Conservation (phyloP, 23 tunicate genomes). For the Halocynthia aurantium region DNA sequence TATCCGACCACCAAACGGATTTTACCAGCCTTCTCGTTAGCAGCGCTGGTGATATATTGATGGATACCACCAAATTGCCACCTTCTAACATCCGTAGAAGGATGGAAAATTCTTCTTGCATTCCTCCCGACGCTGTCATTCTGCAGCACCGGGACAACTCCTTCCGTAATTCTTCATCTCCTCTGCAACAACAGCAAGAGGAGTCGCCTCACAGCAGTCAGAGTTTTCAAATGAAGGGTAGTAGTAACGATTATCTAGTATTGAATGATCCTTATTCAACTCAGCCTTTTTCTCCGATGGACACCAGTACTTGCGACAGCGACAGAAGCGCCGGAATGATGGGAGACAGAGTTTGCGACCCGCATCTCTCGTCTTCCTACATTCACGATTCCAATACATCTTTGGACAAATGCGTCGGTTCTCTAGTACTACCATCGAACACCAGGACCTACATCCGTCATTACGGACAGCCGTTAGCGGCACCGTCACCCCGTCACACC, state of each 20-base stretch:
- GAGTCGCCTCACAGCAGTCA: constrained; percentile 47
- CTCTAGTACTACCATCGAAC: constrained; percentile 48
- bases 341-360: constrained; percentile 34
- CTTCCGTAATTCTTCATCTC: background rate
- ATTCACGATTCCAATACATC: constrained; percentile 73
- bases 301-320: constrained; percentile 34
- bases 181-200: constrained; percentile 14
- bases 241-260: constrained; percentile 13
- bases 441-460: constrained; percentile 21
- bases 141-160: constrained; percentile 9
- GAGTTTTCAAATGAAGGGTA: background rate
- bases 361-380: constrained; percentile 71
- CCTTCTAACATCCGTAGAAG: constrained; percentile 26
- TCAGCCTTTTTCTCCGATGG: constrained; percentile 80
- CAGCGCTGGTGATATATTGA: constrained; percentile 80
- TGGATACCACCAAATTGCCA: constrained; percentile 79
- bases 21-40: constrained; percentile 79
- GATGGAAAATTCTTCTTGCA: constrained; percentile 1
- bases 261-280: constrained; percentile 58
- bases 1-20: constrained; percentile 19
- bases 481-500: constrained; percentile 37
- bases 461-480: constrained; percentile 12
- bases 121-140: constrained; percentile 17
- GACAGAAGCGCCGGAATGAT: constrained; percentile 36
- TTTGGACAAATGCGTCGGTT: constrained; percentile 46